Conservation (phyloP, 1,140 invertebrate genomes). For the Hyles euphorbiae region DNA sequence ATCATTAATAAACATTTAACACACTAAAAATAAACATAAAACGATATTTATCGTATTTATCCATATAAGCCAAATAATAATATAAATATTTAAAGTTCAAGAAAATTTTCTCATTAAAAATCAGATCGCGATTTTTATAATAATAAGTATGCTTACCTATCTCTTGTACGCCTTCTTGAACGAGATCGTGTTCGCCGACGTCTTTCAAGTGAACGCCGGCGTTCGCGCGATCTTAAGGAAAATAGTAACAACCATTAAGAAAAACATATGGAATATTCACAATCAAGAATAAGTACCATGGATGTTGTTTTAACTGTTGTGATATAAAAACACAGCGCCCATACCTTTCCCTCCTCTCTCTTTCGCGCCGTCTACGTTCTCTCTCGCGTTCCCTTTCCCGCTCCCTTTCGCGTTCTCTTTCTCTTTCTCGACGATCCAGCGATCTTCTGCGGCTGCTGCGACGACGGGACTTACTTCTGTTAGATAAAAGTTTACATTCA, state of each 20-base stretch:
- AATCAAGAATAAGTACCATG: not conserved
- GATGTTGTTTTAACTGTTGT: too few species aligned
- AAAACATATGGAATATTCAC: not conserved
- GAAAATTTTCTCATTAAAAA: too few species aligned
- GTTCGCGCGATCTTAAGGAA: conserved; percentile 63
- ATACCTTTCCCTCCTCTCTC: conserved; percentile 53
- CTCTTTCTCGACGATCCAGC: conserved; percentile 67
- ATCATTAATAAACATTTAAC: not conserved
- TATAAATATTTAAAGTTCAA: not conserved
- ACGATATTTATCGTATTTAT: not conserved
- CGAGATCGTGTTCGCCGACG: conserved; percentile 71
- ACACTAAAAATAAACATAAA: conserved; percentile 1
- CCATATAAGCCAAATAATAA: not conserved
- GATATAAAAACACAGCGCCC: not conserved
- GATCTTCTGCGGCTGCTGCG: conserved; percentile 63
- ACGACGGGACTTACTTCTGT: conserved; percentile 60
- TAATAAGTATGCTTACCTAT: conserved; percentile 61
- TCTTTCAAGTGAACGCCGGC: conserved; percentile 75
- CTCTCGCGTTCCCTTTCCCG: conserved; percentile 71
- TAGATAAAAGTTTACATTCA: too few species aligned
- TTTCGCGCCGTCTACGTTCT: conserved; percentile 54
- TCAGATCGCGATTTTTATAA: too few species aligned
- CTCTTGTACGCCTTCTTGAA: conserved; percentile 70
- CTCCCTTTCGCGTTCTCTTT: conserved; percentile 63
- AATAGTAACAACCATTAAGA: not conserved